Evolutionary conservation across 2,113 vertebrate genomes (phyloP).

Genomic region (Oncorhynchus keta): DNA sequence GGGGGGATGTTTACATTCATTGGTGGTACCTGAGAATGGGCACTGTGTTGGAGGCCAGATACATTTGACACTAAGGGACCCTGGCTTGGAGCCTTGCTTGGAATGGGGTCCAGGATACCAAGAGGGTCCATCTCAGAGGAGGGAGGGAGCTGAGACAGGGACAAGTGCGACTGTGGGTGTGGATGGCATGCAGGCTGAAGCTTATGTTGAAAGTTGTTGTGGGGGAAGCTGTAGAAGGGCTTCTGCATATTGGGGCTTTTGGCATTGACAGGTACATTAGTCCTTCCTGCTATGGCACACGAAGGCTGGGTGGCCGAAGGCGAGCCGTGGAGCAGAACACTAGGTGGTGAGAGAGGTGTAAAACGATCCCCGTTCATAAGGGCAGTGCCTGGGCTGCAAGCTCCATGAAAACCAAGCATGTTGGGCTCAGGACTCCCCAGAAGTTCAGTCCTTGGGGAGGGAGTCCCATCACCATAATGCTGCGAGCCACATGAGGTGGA

Average conservation of each 20-base stretch:
- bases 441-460: conserved; percentile 84
- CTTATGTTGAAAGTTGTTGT: conserved; percentile 85
- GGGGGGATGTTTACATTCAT: conserved; percentile 99
- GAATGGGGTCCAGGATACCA: conserved; percentile 97
- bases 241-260: conserved; percentile 97
- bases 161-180: conserved; percentile 73
- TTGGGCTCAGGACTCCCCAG: conserved; percentile 85
- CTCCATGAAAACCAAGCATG: conserved; percentile 85
- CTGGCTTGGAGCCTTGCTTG: conserved; percentile 87
- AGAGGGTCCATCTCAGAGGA: conserved; percentile 97
- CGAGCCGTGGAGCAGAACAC: conserved; percentile 88
- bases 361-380: conserved; percentile 85
- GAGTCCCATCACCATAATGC: conserved; percentile 84
- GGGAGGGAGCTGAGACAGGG: conserved; percentile 79
- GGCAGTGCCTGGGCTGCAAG: conserved; percentile 84
- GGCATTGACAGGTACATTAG: conserved; percentile 89
- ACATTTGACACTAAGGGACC: conserved; percentile 86
- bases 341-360: conserved; percentile 89
- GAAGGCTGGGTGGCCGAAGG: conserved; percentile 86
- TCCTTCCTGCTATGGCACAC: conserved; percentile 93
- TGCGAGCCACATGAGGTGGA: conserved; percentile 88
- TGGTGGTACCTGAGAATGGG: conserved; percentile 98
- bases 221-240: conserved; percentile 75
- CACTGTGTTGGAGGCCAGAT: conserved; percentile 85
- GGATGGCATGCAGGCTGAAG: conserved; percentile 78